phyloP scores from a whole-genome alignment of 2,888 invertebrate genomes.

The Drosophila longiperda region DNA sequence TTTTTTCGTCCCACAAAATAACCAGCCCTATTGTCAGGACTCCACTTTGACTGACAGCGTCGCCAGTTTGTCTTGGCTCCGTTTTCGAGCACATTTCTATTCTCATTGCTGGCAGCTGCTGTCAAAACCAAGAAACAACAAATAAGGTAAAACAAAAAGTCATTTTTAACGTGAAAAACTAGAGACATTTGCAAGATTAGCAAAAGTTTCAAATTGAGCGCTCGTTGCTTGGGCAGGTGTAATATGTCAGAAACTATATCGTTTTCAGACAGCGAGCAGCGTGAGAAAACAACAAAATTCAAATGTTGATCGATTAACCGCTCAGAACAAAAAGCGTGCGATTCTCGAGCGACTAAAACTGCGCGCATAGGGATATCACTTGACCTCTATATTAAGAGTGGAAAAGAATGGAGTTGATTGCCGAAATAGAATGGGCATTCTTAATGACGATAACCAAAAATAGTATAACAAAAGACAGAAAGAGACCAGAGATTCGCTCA shows the following conservation, averaged over 20 bases:
- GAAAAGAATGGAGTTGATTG: not conserved
- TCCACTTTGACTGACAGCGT: slow-evolving; percentile 48
- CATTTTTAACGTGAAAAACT: slow-evolving; percentile 51
- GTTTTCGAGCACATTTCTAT: slow-evolving; percentile 52
- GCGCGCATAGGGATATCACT: slow-evolving; percentile 1
- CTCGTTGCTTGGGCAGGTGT: slow-evolving; percentile 45
- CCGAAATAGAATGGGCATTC: slow-evolving; percentile 22
- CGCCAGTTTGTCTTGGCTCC: slow-evolving; percentile 65
- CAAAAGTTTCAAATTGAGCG: slow-evolving; percentile 34
- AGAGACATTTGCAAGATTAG: slow-evolving; percentile 47
- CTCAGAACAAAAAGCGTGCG: slow-evolving; percentile 12
- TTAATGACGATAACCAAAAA: slow-evolving; percentile 44
- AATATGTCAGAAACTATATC: slow-evolving; percentile 41
- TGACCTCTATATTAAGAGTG: slow-evolving; percentile 32
- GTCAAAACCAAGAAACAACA: slow-evolving; percentile 32
- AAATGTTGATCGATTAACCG: slow-evolving; percentile 55
- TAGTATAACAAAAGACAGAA: slow-evolving; percentile 4
- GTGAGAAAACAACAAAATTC: slow-evolving; percentile 25
- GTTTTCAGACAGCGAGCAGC: slow-evolving; percentile 15
- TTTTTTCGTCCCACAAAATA: slow-evolving; percentile 3
- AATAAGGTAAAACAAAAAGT: slow-evolving; percentile 10
- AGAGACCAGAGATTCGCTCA: not conserved
- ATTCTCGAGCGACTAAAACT: slow-evolving; percentile 38
- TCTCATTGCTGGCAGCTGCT: slow-evolving; percentile 40
- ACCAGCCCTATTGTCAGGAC: not conserved